A percentile compares a stretch with the other conserved stretches of the same genome.
These are phyloP conservation scores for Uromys caudimaculatus DNA, from an alignment of 2,797 vertebrate species.

Conservation along the genomic window DNA sequence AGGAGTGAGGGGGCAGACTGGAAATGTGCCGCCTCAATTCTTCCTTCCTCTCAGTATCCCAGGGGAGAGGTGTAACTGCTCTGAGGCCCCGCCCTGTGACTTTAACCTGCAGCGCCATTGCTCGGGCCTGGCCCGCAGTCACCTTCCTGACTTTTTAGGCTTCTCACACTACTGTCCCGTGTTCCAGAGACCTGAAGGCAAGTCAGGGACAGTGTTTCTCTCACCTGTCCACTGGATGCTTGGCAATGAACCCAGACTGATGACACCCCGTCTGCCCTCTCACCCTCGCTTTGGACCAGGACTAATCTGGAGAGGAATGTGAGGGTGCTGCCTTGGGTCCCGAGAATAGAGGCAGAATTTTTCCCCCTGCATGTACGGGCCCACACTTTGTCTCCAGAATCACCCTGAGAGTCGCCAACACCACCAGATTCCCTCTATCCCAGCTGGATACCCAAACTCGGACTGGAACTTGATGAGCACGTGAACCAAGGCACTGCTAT, in stretches of 20 bases:
- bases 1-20: neutral
- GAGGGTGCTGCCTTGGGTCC: neutral
- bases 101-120: too few relatives aligned
- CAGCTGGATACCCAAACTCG: neutral
- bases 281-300: neutral
- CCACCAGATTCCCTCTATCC: neutral
- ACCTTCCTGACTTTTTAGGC: neutral
- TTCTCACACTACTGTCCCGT: neutral
- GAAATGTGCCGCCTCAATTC: neutral
- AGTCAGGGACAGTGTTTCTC: neutral
- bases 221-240: too few relatives aligned
- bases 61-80: neutral
- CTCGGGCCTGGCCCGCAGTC: too few relatives aligned
- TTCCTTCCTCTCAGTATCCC: neutral
- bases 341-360: neutral
- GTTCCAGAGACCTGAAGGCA: neutral
- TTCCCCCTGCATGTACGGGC: too few relatives aligned
- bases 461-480: neutral
- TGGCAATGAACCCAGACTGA: neutral
- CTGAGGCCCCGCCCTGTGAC: neutral
- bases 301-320: neutral
- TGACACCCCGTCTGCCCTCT: neutral
- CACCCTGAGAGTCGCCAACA: neutral
- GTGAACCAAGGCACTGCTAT: neutral
- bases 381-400: neutral